Conservation (phyloP, 2,888 invertebrate genomes). For the Drosophila macrospina region DNA sequence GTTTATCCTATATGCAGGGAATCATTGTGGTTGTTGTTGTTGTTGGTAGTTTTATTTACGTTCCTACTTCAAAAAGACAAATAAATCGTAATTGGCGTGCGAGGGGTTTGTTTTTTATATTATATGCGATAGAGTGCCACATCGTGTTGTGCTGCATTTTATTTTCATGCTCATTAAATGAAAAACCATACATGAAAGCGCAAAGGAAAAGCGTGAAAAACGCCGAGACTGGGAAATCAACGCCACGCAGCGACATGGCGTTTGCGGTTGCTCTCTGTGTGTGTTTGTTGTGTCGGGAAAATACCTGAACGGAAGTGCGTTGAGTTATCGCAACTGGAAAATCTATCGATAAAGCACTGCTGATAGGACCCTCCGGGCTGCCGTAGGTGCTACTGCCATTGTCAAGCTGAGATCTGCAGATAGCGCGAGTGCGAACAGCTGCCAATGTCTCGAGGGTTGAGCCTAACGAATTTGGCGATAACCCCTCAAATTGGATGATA, state of each 20-base stretch:
- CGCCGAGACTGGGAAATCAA: constrained; percentile 33
- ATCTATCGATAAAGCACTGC: constrained; percentile 49
- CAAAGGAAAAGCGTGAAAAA: constrained; percentile 53
- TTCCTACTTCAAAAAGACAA: constrained; percentile 71
- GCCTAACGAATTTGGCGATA: constrained; percentile 40
- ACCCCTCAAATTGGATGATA: constrained; percentile 40
- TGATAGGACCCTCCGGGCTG: constrained; percentile 36
- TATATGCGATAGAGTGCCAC: constrained; percentile 31
- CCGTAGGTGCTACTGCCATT: constrained; percentile 46
- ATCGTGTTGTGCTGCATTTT: constrained; percentile 40
- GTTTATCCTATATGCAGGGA: constrained; percentile 23
- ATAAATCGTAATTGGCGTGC: constrained; percentile 80
- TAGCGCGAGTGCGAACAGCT: constrained; percentile 58
- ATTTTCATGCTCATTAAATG: constrained; percentile 65
- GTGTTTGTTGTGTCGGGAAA: constrained; percentile 8
- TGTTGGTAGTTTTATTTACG: constrained; percentile 60
- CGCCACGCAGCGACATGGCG: constrained; percentile 33
- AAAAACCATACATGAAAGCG: constrained; percentile 40
- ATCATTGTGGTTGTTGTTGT: constrained; percentile 15
- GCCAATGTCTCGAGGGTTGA: constrained; percentile 44
- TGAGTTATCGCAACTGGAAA: constrained; percentile 54
- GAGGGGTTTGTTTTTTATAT: constrained; percentile 57
- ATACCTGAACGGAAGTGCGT: constrained; percentile 57
- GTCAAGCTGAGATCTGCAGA: constrained; percentile 26
- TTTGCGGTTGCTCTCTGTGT: constrained; percentile 55